Conservation (phyloP, 1,140 invertebrate genomes). For the Bradysia coprophila region DNA sequence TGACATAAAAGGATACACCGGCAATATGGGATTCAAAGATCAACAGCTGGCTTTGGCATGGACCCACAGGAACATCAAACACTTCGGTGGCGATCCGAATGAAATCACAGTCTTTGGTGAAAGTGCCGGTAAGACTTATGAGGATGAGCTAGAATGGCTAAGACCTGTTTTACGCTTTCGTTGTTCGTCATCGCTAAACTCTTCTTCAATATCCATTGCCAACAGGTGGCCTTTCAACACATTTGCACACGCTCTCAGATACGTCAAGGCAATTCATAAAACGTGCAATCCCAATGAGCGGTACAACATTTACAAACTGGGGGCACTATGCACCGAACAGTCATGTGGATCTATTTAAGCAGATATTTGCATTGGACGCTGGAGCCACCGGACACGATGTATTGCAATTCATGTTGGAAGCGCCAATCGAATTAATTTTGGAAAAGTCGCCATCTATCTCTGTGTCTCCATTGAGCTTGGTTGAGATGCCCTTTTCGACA, state of each 20-base stretch:
- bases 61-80: conserved; percentile 31
- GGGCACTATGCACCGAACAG: background rate
- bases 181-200: no score
- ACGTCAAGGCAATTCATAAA: background rate
- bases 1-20: conserved; percentile 29
- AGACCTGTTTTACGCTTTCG: no score
- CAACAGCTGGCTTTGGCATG: conserved; percentile 36
- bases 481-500: background rate
- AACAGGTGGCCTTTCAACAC: background rate
- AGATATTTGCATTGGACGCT: background rate
- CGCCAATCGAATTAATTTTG: background rate
- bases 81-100: conserved; percentile 32
- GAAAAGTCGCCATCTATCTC: background rate
- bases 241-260: background rate
- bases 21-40: conserved; percentile 41
- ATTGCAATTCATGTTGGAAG: background rate
- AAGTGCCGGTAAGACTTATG: conserved; percentile 25
- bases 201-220: no score
- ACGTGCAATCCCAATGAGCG: background rate
- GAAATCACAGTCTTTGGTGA: conserved; percentile 29
- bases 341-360: background rate
- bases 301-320: background rate
- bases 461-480: background rate
- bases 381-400: background rate
- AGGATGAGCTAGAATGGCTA: background rate